Percentiles rank a stretch among this genome's conserved stretches.
phyloP scores from a whole-genome alignment of 2,888 invertebrate species.

The Caenorhabditis becei region DNA sequence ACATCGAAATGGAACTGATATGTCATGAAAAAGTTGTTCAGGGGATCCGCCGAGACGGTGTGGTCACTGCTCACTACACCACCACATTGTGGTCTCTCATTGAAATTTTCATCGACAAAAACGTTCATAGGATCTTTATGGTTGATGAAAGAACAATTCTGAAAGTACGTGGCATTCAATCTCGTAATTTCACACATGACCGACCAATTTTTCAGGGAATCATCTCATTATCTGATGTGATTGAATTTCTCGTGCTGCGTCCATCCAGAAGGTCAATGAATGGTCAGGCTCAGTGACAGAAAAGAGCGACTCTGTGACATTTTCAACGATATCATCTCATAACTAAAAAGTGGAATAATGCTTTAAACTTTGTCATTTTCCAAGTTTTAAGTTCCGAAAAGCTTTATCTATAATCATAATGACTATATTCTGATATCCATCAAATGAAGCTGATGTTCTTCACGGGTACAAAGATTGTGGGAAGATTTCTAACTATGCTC shows the following conservation, averaged over 20 bases:
- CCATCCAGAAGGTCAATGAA: conserved; percentile 25
- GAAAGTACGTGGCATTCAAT: conserved; percentile 36
- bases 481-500: conserved; percentile 43
- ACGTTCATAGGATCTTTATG: conserved; percentile 67
- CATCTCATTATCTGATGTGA: conserved; percentile 63
- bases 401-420: conserved; percentile 14
- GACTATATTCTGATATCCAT: background rate
- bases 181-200: background rate
- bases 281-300: conserved; percentile 15
- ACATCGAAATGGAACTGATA: background rate
- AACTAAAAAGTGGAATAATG: conserved; percentile 3
- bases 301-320: conserved; percentile 40
- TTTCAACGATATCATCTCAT: conserved; percentile 30
- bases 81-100: conserved; percentile 62
- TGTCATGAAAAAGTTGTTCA: too few relatives aligned
- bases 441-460: conserved; percentile 23
- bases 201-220: conserved; percentile 47
- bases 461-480: conserved; percentile 23
- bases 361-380: conserved; percentile 29
- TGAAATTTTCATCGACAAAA: conserved; percentile 67
- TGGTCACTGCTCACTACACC: conserved; percentile 63
- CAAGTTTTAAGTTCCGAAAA: conserved; percentile 3
- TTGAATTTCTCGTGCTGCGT: conserved; percentile 52
- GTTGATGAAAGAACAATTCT: conserved; percentile 50
- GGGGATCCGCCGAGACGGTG: conserved; percentile 58